Evolutionary conservation across 2,888 invertebrate genomes (phyloP).

Genomic region (Steinernema hermaphroditum): DNA sequence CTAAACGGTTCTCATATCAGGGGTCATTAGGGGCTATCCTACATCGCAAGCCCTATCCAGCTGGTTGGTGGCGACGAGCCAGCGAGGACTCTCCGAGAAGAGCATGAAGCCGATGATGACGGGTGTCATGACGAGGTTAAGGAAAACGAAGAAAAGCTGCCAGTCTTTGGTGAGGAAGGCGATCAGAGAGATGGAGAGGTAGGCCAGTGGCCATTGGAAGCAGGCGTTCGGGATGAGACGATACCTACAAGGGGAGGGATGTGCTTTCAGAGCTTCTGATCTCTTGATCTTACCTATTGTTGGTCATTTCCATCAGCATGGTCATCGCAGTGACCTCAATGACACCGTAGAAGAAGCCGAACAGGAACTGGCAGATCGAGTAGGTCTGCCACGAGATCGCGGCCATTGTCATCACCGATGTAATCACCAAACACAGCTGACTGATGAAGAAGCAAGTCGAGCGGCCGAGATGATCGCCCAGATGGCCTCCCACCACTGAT

Average conservation of each 20-base stretch:
- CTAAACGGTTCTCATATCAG: slow-evolving; percentile 35
- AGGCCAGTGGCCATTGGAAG: slow-evolving; percentile 59
- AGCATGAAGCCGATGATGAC: slow-evolving; percentile 61
- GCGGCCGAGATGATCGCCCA: slow-evolving; percentile 60
- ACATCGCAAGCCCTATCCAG: slow-evolving; percentile 57
- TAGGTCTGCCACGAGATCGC: slow-evolving; percentile 56
- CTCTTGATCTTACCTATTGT: slow-evolving; percentile 55
- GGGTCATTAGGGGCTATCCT: not conserved
- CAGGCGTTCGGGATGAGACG: slow-evolving; percentile 53
- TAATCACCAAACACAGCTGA: slow-evolving; percentile 59
- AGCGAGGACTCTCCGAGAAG: slow-evolving; percentile 57
- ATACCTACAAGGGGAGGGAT: slow-evolving; percentile 36
- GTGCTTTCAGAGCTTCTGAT: slow-evolving; percentile 14
- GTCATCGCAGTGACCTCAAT: slow-evolving; percentile 60
- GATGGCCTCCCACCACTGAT: slow-evolving; percentile 60
- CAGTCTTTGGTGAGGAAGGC: slow-evolving; percentile 57
- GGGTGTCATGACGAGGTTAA: slow-evolving; percentile 58
- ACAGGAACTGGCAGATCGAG: slow-evolving; percentile 51
- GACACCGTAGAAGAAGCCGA: slow-evolving; percentile 62
- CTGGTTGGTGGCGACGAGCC: slow-evolving; percentile 57
- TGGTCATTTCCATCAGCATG: slow-evolving; percentile 64
- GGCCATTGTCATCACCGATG: slow-evolving; percentile 50
- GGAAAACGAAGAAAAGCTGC: slow-evolving; percentile 62
- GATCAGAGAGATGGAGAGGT: slow-evolving; percentile 58
- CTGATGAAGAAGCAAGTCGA: slow-evolving; percentile 57